Evolutionary conservation across 2,113 vertebrate genomes (phyloP), one percentile per base, ranked within the genome.

Genomic region (Plestiodon gilberti): DNA sequence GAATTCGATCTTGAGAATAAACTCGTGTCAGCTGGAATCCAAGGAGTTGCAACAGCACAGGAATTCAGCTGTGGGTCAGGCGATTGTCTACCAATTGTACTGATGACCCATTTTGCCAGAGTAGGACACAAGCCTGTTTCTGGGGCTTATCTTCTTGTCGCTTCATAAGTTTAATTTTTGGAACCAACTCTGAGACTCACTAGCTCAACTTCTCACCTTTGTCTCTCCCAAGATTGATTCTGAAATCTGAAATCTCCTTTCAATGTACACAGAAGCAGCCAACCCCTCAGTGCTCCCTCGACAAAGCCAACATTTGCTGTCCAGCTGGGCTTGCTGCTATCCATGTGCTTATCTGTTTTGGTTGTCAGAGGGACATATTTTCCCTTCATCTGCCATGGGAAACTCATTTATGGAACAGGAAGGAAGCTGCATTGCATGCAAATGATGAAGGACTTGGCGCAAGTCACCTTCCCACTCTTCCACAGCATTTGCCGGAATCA

Each of bases 361-460:
- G 85, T 94, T 93, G 84, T 94, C 25, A 1, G 87, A 81, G 85
- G 1, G 79, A 88, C 86, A 89, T 75, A 52, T 73, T 88, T 92
- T 80, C 40, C 67, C 64, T 92, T 85, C 81, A 48, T 87, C 81
- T 83, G 81, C 87, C 90, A 85, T 79, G 89, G 91, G 93, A 95
- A 94, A 93, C 76, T 79, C 91, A 85, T 89, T 88, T 93, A 62
- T 62, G 61, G 85, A 85, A 86, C 82, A 90, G 92, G 90, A 89
- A 94, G 90, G 86, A 95, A 90, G 88, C 23, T 13, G 82, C 90
- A 88, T 87, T 89, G 82, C 78, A 78, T 75, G 22, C 89, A 82
- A 85, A 38, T 4, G 0, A 78, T 67, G 88, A 93, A 92, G 80
- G 84, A 65, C 52, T 94, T 88, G 89, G 78, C 81, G n/a, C 30